Conservation (phyloP, 2,888 invertebrate species). For the Cynaeus angustus region DNA sequence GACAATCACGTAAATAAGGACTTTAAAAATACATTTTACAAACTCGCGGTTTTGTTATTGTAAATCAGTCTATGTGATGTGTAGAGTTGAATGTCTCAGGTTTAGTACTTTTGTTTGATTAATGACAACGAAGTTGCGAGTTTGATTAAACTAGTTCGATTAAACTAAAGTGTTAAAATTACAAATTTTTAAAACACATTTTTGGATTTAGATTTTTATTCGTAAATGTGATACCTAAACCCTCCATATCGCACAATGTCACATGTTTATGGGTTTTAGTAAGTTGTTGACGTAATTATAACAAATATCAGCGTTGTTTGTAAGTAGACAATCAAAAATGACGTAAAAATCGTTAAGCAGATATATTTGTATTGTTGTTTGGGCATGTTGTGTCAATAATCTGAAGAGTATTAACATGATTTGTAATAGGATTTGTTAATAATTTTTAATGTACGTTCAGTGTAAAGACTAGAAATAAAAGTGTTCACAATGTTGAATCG, state of each 20-base stretch:
- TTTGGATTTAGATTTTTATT: conserved; percentile 36
- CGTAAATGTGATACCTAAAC: conserved; percentile 52
- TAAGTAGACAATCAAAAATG: conserved; percentile 42
- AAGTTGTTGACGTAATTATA: conserved; percentile 38
- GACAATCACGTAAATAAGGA: conserved; percentile 30
- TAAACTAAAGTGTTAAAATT: conserved; percentile 18
- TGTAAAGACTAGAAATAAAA: conserved; percentile 36
- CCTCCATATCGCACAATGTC: conserved; percentile 53
- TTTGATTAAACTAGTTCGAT: conserved; percentile 15
- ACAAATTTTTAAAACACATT: background rate
- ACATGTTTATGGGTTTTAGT: conserved; percentile 42
- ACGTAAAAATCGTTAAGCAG: conserved; percentile 23
- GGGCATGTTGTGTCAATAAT: conserved; percentile 32
- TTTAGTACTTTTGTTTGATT: background rate
- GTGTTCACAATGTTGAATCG: too few relatives aligned
- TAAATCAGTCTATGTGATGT: too few relatives aligned
- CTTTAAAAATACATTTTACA: conserved; percentile 9
- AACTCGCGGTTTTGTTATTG: background rate
- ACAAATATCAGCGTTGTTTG: conserved; percentile 39
- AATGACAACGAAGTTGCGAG: background rate
- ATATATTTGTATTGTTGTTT: conserved; percentile 41
- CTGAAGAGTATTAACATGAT: conserved; percentile 23
- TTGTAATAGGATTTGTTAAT: conserved; percentile 42
- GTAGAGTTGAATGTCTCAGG: too few relatives aligned
- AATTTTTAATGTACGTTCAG: conserved; percentile 40